phyloP scores from a whole-genome alignment of 1,140 invertebrate genomes.

The Anoplolepis gracilipes region DNA sequence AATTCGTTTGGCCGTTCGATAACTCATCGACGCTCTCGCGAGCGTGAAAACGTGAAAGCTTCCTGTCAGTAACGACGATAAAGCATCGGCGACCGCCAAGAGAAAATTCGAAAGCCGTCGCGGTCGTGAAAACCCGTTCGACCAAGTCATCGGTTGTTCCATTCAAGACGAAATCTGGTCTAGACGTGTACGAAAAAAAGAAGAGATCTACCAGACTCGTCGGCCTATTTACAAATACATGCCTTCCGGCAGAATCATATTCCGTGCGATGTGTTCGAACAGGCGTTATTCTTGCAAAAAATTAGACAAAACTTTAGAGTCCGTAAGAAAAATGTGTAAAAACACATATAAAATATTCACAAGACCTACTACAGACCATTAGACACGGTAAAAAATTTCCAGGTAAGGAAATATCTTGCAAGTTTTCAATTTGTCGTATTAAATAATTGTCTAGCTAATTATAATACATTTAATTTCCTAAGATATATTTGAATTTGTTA shows the following conservation, averaged over 20 bases:
- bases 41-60: slow-evolving; percentile 70
- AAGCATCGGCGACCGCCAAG: slow-evolving; percentile 50
- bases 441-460: not conserved
- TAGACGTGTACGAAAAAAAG: slow-evolving; percentile 4
- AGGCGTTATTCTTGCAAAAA: not conserved
- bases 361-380: not conserved
- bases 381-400: not conserved
- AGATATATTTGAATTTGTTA: not conserved
- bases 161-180: slow-evolving; percentile 41
- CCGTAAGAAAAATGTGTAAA: not conserved
- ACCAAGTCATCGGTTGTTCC: slow-evolving; percentile 57
- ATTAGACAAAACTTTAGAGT: not conserved
- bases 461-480: not conserved
- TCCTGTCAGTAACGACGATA: slow-evolving; percentile 29
- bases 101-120: slow-evolving; percentile 74
- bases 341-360: not conserved
- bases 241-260: not conserved
- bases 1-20: slow-evolving; percentile 33
- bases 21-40: slow-evolving; percentile 53
- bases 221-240: not conserved
- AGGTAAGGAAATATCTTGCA: not conserved
- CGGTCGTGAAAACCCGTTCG: slow-evolving; percentile 70
- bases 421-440: not conserved
- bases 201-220: slow-evolving; percentile 11
- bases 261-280: not conserved